Conservation (phyloP, 2,888 invertebrate genomes). For the Philereme vetulata region DNA sequence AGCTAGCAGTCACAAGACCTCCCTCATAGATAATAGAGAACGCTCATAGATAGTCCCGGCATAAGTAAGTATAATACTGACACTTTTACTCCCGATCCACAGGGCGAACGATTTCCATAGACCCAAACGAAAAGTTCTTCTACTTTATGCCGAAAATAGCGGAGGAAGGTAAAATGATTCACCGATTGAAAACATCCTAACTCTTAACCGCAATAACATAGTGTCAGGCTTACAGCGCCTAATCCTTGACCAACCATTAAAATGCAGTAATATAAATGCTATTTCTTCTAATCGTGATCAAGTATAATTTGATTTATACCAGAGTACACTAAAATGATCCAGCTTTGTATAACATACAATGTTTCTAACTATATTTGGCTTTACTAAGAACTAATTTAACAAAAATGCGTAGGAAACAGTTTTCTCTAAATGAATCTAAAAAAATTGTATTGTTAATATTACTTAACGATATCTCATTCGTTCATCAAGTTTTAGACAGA, state of each 20-base stretch:
- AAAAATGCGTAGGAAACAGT: neutral
- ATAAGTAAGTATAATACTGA: slow-evolving; percentile 47
- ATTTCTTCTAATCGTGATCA: slow-evolving; percentile 57
- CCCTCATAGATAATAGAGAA: too few relatives aligned
- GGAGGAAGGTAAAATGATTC: slow-evolving; percentile 76
- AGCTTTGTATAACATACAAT: slow-evolving; percentile 26
- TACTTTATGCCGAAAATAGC: slow-evolving; percentile 79
- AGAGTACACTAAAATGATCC: slow-evolving; percentile 29
- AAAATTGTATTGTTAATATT: too few relatives aligned
- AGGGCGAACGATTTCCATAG: slow-evolving; percentile 80
- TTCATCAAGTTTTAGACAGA: too few relatives aligned
- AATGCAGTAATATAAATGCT: slow-evolving; percentile 54
- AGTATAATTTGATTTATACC: slow-evolving; percentile 43
- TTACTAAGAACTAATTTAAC: slow-evolving; percentile 21
- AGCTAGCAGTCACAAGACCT: too few relatives aligned
- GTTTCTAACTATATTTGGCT: slow-evolving; percentile 36
- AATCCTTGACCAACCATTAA: slow-evolving; percentile 65
- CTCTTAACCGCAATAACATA: slow-evolving; percentile 78
- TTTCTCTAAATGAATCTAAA: too few relatives aligned
- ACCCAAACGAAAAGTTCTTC: slow-evolving; percentile 75
- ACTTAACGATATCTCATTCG: too few relatives aligned
- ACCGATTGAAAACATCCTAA: slow-evolving; percentile 70
- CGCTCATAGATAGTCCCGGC: neutral
- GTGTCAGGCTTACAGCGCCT: slow-evolving; percentile 77
- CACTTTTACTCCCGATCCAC: slow-evolving; percentile 68